Evolutionary conservation across 2,888 invertebrate genomes (phyloP).

Genomic region (Pachydiplax longipennis): DNA sequence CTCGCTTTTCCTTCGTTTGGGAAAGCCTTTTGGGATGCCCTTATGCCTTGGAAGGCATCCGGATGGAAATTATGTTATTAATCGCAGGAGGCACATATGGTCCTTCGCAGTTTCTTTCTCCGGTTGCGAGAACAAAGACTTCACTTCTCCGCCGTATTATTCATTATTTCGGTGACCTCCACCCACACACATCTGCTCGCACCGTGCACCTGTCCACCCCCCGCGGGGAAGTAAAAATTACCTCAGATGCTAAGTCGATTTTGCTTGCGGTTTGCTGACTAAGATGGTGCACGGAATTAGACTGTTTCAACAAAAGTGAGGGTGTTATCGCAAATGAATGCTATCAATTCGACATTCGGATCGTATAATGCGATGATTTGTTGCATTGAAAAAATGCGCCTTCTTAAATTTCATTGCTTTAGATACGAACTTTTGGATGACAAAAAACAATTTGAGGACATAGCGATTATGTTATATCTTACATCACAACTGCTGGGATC

Average conservation of each 20-base stretch:
- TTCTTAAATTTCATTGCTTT: too few species aligned
- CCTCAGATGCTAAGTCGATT: not conserved
- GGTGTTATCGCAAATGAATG: not conserved
- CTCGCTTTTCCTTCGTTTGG: not conserved
- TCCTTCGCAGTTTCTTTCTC: not conserved
- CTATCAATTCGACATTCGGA: too few species aligned
- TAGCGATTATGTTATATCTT: too few species aligned
- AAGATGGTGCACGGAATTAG: too few species aligned
- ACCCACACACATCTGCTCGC: slow-evolving; percentile 9
- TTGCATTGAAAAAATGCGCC: too few species aligned
- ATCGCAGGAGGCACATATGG: slow-evolving; percentile 12
- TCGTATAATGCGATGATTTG: too few species aligned
- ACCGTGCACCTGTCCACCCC: slow-evolving; percentile 12
- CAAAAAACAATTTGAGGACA: too few species aligned
- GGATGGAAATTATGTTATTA: slow-evolving; percentile 27
- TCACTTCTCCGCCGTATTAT: not conserved
- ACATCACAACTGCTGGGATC: too few species aligned
- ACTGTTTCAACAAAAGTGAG: too few species aligned
- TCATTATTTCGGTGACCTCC: slow-evolving; percentile 1
- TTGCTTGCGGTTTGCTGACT: not conserved
- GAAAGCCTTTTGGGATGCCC: not conserved
- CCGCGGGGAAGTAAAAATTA: not conserved
- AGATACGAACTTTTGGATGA: too few species aligned
- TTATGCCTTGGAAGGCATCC: not conserved
- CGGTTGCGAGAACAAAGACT: not conserved